Base-by-base conservation (phyloP, 53 echinoderm and acorn worm species). In the Antedon mediterranea region DNA sequence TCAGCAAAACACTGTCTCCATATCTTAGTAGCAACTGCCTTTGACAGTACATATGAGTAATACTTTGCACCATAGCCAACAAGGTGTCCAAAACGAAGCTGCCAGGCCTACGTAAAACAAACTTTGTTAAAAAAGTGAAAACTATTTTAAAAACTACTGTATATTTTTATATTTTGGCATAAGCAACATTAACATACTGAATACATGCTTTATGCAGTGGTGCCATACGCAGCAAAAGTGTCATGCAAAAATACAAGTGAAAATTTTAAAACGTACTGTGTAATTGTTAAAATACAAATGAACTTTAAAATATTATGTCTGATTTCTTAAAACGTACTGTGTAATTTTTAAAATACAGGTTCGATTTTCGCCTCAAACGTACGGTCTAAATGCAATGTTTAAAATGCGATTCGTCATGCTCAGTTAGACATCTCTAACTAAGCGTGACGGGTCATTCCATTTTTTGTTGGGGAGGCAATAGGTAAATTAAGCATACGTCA, bases 51-150 rank as follows among this genome's bases (percentile, higher is more conserved):
- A 71, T 95, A 95, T 18, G 91, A 89, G 84, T 95, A 95, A 71
- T 95, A 95, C 84, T 91, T 91, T 71, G 95, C 95, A 31, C 95
- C 95, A 34, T 95, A 95, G 29, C 95, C 95, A 2, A 95, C 91
- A 33, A 95, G 80, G 71, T 95, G 95, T 34, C 95, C 91, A 78
- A 91, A 91, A 33, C 95, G 79, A 14, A 95, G 87, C 72, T 95
- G 95, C 95, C 95, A 95, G 0, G 95, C 91, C 95, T 92, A 32
- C 23, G 31, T n/a, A 23, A 28, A 43, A 81, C 18, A 23, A 28
- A 7, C 73, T 6, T 37, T 37, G 37, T 20, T 26, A 80, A 72
- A 8, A 42, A 13, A 71, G 28, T 27, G 0, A 43, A 44, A n/a
- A 43, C 28, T 0, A 78, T 29, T 78, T 42, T 23, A 78, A n/a